Evolutionary conservation across 2,888 invertebrate species (phyloP).

Genomic region (Lithodes maja): DNA sequence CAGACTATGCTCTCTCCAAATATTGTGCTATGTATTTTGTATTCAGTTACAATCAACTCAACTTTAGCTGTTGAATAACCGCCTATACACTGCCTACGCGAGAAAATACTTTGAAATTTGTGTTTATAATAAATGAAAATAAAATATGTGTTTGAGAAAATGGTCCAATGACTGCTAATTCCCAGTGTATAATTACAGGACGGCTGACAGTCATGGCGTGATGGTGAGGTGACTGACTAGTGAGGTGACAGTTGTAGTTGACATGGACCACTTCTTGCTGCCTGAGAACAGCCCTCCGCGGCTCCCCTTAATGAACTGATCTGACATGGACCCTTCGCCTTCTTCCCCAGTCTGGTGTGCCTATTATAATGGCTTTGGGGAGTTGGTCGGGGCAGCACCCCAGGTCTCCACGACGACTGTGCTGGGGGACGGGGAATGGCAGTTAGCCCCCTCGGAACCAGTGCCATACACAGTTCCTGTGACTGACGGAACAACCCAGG

Average conservation of each 20-base stretch:
- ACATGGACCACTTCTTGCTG: constrained; percentile 25
- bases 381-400: constrained; percentile 37
- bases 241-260: constrained; percentile 51
- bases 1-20: too few relatives aligned
- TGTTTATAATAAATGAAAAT: too few relatives aligned
- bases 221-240: constrained; percentile 45
- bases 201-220: constrained; percentile 58
- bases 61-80: too few relatives aligned
- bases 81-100: too few relatives aligned
- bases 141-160: too few relatives aligned
- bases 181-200: constrained; percentile 66
- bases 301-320: too few relatives aligned
- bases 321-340: constrained; percentile 56
- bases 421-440: constrained; percentile 47
- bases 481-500: too few relatives aligned
- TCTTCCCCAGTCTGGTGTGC: constrained; percentile 54
- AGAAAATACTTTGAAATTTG: too few relatives aligned
- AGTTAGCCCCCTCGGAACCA: constrained; percentile 1
- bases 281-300: too few relatives aligned
- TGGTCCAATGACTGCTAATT: constrained; percentile 52
- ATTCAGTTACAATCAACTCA: too few relatives aligned
- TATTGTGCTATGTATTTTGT: too few relatives aligned
- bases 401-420: constrained; percentile 40
- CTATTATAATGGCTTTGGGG: constrained; percentile 60
- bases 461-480: too few relatives aligned